These are phyloP conservation scores for Orchesella cincta DNA, from an alignment of 1,140 invertebrate genomes.

Conservation along the genomic window DNA sequence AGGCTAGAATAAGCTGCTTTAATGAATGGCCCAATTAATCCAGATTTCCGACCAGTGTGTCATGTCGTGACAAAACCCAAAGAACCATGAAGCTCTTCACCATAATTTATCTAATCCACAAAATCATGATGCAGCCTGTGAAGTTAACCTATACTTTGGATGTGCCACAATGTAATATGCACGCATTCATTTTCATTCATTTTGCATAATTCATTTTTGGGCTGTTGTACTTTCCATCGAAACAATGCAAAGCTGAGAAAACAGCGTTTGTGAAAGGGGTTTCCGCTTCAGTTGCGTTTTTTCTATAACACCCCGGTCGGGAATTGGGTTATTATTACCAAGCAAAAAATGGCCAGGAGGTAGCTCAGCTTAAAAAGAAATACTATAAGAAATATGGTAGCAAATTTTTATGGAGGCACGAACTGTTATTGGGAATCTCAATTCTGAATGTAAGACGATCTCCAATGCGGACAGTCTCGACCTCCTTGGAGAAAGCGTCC, in stretches of 20 bases:
- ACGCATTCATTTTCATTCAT: too few species aligned
- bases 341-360: background rate
- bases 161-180: too few species aligned
- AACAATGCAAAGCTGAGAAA: background rate
- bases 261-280: background rate
- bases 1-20: background rate
- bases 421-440: slow-evolving; percentile 93
- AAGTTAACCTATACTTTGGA: too few species aligned
- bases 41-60: slow-evolving; percentile 25
- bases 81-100: slow-evolving; percentile 9
- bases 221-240: background rate
- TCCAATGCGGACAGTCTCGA: slow-evolving; percentile 90
- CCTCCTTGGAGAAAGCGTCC: slow-evolving; percentile 79
- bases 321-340: background rate
- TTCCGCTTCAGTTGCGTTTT: background rate
- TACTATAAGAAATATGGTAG: background rate
- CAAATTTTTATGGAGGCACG: slow-evolving; percentile 58
- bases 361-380: background rate
- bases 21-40: slow-evolving; percentile 21
- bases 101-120: too few species aligned
- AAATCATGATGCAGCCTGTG: too few species aligned
- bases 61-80: slow-evolving; percentile 4
- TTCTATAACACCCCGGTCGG: slow-evolving; percentile 8
- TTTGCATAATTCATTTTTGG: slow-evolving; percentile 12
- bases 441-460: slow-evolving; percentile 93